Evolutionary conservation across 2,113 vertebrate species (phyloP), one percentile per base, ranked within the genome.

Genomic region (Forbesichthys papilliferus): DNA sequence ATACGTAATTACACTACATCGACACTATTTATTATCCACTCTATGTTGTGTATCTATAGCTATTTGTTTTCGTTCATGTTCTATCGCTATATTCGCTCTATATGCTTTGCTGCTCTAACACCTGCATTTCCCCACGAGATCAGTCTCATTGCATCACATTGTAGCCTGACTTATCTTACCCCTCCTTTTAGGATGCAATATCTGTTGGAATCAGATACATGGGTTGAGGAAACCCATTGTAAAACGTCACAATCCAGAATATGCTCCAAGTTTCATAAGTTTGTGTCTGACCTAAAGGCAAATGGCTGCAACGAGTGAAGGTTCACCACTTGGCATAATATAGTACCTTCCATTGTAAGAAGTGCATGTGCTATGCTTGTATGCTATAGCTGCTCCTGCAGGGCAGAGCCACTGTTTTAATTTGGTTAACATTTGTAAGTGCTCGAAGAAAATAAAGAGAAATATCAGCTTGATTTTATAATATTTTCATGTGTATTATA

Each of bases 181-280:
- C 75, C 61, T 73, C 36, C 74, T n/a, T 53, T 8, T 33, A 93
- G 92, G 67, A 92, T 89, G 83, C 88, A 86, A 69, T 92, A 93
- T 60, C 78, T 93, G 16, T 47, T 93, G 86, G 91, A 93, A 48
- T 84, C 83, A 33, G 79, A 82, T 67, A 90, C 91, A 10, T 93
- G 92, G 91, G 80, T 93, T 57, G 92, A 93, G 62, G 66, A 66
- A 55, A 78, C 75, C 80, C 1, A 48, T 0, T 1, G 1, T 0
- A 0, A 8, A 18, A 1, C 9, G 68, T 9, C 92, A 90, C 4
- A 5, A 8, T 42, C 36, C 36, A 8, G 36, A 6, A 42, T 0
- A 42, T 42, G 36, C 36, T 42, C 36, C 4, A 42, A 42, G 36
- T 42, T 42, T 42, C 1, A 42, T 42, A 5, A 6, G 4, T 93